phyloP scores from a whole-genome alignment of 2,113 vertebrate species.

The Psittacus erithacus region DNA sequence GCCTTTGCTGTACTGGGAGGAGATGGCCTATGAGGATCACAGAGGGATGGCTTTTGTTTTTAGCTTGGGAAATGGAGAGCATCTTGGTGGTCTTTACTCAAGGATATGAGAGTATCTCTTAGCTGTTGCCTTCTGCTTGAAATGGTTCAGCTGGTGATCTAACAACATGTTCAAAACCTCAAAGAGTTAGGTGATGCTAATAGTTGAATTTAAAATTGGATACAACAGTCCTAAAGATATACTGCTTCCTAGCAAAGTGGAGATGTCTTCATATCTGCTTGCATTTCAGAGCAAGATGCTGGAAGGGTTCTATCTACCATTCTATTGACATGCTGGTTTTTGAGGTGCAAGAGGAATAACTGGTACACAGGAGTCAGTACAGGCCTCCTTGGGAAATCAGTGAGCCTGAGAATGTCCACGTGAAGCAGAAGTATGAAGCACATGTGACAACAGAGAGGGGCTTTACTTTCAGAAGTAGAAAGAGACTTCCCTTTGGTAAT shows the following conservation, averaged over 20 bases:
- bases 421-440: neutral
- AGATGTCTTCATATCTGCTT: neutral
- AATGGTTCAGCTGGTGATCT: neutral
- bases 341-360: neutral
- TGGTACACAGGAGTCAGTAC: neutral
- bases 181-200: neutral
- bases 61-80: neutral
- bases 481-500: neutral
- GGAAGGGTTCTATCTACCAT: neutral
- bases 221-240: neutral
- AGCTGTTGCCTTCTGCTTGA: neutral
- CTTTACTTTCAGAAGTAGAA: neutral
- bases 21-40: neutral
- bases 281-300: neutral
- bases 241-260: neutral
- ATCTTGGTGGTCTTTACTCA: neutral
- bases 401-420: accelerated
- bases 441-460: neutral
- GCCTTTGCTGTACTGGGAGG: neutral
- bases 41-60: neutral
- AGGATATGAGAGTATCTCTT: neutral
- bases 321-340: neutral
- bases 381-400: neutral
- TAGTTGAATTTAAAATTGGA: neutral
- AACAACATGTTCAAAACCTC: neutral